These are phyloP conservation scores for Amblyornis subalaris DNA, from an alignment of 2,113 vertebrate species.

Conservation along the genomic window DNA sequence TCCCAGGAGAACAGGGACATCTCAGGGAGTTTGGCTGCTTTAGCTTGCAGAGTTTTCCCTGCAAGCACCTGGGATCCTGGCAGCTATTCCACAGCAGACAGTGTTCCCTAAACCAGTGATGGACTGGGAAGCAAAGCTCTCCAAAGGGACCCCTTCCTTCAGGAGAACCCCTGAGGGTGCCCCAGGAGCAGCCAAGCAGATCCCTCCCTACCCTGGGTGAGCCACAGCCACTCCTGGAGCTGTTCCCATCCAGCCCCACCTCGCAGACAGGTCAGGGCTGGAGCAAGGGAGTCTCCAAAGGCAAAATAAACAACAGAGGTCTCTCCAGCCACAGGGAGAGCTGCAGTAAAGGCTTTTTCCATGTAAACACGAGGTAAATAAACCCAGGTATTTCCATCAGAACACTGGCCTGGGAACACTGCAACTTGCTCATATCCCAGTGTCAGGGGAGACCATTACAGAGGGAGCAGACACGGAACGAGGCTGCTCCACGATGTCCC, in stretches of 20 bases:
- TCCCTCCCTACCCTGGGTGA: background rate
- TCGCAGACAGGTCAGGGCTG: background rate
- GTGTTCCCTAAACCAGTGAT: background rate
- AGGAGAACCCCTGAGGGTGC: background rate
- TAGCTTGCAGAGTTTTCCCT: background rate
- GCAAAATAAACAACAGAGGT: background rate
- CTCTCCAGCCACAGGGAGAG: background rate
- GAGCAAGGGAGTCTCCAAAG: background rate
- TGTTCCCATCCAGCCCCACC: background rate
- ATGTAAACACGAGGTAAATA: background rate
- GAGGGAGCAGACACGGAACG: background rate
- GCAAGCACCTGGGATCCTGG: background rate
- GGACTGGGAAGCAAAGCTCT: background rate
- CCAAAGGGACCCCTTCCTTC: background rate
- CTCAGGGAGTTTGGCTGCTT: background rate
- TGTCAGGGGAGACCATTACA: background rate
- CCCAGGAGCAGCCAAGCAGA: background rate
- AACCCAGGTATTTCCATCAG: background rate
- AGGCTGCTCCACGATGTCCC: background rate
- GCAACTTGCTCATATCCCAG: background rate
- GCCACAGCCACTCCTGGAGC: background rate
- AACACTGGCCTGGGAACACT: background rate
- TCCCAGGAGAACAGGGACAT: background rate
- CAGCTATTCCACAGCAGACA: background rate
- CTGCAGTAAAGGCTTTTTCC: background rate